Base-by-base conservation (phyloP, 1,140 invertebrate species). In the Gerris buenoi region DNA sequence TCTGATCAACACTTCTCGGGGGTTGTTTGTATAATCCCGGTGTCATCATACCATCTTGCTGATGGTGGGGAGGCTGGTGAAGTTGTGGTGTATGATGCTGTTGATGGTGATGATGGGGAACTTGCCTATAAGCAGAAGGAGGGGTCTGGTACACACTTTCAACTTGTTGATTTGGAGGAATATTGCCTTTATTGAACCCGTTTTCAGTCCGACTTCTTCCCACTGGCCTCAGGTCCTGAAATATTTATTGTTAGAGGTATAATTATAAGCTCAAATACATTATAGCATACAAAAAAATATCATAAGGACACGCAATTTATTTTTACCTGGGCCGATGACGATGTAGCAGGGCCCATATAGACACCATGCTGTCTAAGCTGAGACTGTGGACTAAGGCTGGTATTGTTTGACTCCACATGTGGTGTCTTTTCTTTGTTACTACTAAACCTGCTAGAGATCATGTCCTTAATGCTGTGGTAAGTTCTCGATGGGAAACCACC, bases 401-500 rank as follows among this genome's bases (percentile, higher is more conserved):
- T 67, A 15, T 60, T 33, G 22, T 64, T 27, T 60, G 46, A 56
- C 1, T 27, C 27, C 1, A 27, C n/a, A 23, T 63, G 64, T 65
- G 25, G 18, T 63, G 57, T 65, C 63, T 46, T 68, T 70, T 58
- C 68, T 28, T 59, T 22, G 60, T 67, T 62, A 65, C 86, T 87
- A 65, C 86, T 87, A 74, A 91, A 90, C 74, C 86, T 84, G 76
- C 85, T 89, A 2, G 88, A 89, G 72, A 91, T 88, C 81, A 91
- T 90, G 74, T 90, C 88, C 79, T 90, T 90, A 65, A 91, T 83
- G 25, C 88, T 87, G 73, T 90, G 86, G 74, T 90, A 91, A 0
- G 88, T 90, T 75, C 88, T 58, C 2, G 76, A 71, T 18, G 76
- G 74, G 64, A 79, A 76, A 33, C 75, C 72, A 64, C 75, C 75